Evolutionary conservation across 2,113 vertebrate genomes (phyloP).

Genomic region (Pseudolaguvia tuberculata): DNA sequence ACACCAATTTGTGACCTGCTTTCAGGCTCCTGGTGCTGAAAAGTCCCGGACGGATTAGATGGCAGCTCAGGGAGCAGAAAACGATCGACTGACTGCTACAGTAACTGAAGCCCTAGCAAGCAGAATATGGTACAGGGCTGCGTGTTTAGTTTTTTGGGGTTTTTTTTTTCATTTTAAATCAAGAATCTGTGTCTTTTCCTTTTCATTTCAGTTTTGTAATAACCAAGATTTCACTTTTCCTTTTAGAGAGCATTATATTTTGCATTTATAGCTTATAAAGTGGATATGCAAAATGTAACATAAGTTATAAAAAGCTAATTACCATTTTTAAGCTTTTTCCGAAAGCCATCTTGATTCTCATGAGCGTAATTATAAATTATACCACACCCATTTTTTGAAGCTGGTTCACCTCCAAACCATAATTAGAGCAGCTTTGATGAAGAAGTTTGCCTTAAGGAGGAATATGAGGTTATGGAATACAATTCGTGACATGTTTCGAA

Average conservation of each 20-base stretch:
- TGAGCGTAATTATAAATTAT: not conserved
- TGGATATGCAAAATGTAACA: not conserved
- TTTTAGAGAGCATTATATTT: not conserved
- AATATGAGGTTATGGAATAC: constrained; percentile 53
- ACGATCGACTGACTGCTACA: too few species aligned
- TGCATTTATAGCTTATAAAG: not conserved
- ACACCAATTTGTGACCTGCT: constrained; percentile 31
- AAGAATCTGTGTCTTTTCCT: not conserved
- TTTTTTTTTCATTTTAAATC: not conserved
- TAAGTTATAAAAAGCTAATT: not conserved
- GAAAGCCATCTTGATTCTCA: constrained; percentile 11
- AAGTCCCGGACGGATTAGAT: constrained; percentile 39
- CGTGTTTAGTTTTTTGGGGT: not conserved
- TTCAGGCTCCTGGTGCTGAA: constrained; percentile 42
- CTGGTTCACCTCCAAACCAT: constrained; percentile 63
- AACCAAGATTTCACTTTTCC: not conserved
- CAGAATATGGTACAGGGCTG: constrained; percentile 51
- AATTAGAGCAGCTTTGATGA: constrained; percentile 60
- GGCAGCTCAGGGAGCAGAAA: constrained; percentile 51
- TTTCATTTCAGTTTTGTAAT: not conserved
- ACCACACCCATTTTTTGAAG: constrained; percentile 28
- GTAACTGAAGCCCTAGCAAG: too few species aligned
- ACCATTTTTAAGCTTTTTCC: not conserved
- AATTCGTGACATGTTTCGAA: constrained; percentile 63
- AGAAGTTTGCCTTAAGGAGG: constrained; percentile 55